Conservation (phyloP, 2,113 vertebrate genomes). For the Poicephalus gulielmi region DNA sequence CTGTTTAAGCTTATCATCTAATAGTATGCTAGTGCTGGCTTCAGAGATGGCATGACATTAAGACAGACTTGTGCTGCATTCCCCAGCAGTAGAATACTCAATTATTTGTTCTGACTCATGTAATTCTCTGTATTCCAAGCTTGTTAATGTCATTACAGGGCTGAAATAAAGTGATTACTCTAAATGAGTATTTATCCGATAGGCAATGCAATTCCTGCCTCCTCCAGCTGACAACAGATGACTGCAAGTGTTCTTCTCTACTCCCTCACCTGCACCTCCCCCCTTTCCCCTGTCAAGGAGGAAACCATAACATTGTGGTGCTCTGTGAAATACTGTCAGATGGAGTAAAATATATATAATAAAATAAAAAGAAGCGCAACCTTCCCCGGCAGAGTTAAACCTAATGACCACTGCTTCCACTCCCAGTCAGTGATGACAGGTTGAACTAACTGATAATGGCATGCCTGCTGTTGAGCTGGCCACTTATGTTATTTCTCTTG, state of each 20-base stretch:
- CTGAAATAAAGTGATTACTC: conserved; percentile 90
- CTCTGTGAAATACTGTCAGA: conserved; percentile 84
- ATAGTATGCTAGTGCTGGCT: conserved; percentile 83
- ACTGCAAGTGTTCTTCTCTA: conserved; percentile 39
- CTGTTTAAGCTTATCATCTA: conserved; percentile 94
- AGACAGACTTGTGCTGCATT: conserved; percentile 75
- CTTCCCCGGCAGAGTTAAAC: conserved; percentile 77
- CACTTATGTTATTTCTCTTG: conserved; percentile 96
- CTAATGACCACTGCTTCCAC: conserved; percentile 94
- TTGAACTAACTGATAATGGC: conserved; percentile 95
- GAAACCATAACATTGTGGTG: conserved; percentile 62
- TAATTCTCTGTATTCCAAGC: conserved; percentile 89
- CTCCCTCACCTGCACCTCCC: conserved; percentile 25
- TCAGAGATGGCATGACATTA: conserved; percentile 78
- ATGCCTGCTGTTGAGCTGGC: conserved; percentile 89
- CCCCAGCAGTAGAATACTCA: conserved; percentile 83
- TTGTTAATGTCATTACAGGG: conserved; percentile 88
- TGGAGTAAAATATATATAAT: conserved; percentile 76
- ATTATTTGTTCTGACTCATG: conserved; percentile 89
- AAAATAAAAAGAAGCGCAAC: conserved; percentile 74
- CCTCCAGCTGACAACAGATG: conserved; percentile 68
- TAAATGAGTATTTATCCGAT: conserved; percentile 85
- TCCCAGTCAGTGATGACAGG: conserved; percentile 92
- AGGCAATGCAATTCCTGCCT: conserved; percentile 68
- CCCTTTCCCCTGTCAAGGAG: conserved; percentile 71